These are phyloP conservation scores for Acomys russatus DNA, from an alignment of 2,797 vertebrate species.

Conservation along the genomic window DNA sequence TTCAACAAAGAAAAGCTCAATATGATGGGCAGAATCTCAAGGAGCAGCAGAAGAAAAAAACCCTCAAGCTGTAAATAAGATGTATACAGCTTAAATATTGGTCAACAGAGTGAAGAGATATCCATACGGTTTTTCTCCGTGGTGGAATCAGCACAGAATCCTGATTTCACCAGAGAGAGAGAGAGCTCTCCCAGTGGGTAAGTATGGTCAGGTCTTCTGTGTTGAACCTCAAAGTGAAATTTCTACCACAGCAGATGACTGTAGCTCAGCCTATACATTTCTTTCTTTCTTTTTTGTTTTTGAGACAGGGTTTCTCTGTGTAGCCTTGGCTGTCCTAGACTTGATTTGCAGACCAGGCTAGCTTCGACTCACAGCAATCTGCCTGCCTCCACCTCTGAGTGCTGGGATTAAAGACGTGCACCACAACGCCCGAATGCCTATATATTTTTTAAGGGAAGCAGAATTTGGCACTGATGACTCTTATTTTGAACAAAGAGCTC, in stretches of 20 bases:
- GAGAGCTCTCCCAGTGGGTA: constrained; percentile 90
- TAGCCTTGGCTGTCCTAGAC: too few species aligned
- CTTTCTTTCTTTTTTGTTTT: too few species aligned
- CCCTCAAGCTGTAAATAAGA: constrained; percentile 88
- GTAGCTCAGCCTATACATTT: too few species aligned
- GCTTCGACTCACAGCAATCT: too few species aligned
- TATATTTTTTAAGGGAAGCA: constrained; percentile 90
- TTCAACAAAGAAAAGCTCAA: constrained; percentile 95
- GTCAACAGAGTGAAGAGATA: constrained; percentile 87
- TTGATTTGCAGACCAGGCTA: too few species aligned
- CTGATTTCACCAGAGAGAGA: constrained; percentile 88
- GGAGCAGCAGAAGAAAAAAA: constrained; percentile 95
- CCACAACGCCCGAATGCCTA: too few species aligned
- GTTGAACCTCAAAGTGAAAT: constrained; percentile 86
- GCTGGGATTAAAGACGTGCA: too few species aligned
- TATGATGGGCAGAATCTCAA: constrained; percentile 92
- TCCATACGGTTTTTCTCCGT: constrained; percentile 83
- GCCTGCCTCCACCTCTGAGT: too few species aligned
- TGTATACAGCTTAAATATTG: constrained; percentile 85
- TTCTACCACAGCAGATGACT: too few species aligned
- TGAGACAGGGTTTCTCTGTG: too few species aligned
- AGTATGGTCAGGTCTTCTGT: constrained; percentile 92
- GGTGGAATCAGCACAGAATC: constrained; percentile 83
- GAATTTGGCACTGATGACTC: constrained; percentile 90
- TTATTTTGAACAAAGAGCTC: constrained; percentile 89